These are phyloP conservation scores for Synergus laeviventris DNA, from an alignment of 2,888 invertebrate species.

Conservation along the genomic window DNA sequence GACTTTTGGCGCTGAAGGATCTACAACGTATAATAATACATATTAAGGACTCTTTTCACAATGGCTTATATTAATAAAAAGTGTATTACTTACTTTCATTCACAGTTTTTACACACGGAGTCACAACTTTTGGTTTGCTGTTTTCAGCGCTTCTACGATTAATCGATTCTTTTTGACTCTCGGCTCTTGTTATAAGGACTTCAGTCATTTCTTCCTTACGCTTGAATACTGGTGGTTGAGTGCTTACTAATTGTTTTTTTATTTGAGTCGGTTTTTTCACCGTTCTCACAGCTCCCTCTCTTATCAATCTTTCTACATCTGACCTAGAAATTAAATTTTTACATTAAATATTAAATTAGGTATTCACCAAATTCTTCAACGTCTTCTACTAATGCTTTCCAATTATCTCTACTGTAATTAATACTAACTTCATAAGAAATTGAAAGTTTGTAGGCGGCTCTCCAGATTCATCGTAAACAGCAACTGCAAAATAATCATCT, in stretches of 20 bases:
- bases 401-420: not conserved
- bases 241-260: constrained; percentile 64
- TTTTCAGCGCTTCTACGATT: constrained; percentile 2
- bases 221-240: constrained; percentile 41
- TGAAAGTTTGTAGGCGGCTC: constrained; percentile 73
- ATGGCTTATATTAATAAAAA: not conserved
- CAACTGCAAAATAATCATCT: constrained; percentile 73
- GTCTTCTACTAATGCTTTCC: not conserved
- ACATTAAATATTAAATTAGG: not conserved
- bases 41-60: not conserved
- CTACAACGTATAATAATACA: not conserved
- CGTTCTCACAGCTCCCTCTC: constrained; percentile 73
- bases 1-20: not conserved
- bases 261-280: constrained; percentile 72
- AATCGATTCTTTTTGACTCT: constrained; percentile 1
- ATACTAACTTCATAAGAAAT: constrained; percentile 70
- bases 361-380: not conserved
- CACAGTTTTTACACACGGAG: not conserved
- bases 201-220: constrained; percentile 23
- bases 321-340: constrained; percentile 57
- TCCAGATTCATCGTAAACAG: constrained; percentile 72
- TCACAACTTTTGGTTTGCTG: not conserved
- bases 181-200: not conserved
- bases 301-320: constrained; percentile 73
- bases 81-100: not conserved